These are phyloP conservation scores for Deroplatys truncata DNA, from an alignment of 2,888 invertebrate species.

Conservation along the genomic window DNA sequence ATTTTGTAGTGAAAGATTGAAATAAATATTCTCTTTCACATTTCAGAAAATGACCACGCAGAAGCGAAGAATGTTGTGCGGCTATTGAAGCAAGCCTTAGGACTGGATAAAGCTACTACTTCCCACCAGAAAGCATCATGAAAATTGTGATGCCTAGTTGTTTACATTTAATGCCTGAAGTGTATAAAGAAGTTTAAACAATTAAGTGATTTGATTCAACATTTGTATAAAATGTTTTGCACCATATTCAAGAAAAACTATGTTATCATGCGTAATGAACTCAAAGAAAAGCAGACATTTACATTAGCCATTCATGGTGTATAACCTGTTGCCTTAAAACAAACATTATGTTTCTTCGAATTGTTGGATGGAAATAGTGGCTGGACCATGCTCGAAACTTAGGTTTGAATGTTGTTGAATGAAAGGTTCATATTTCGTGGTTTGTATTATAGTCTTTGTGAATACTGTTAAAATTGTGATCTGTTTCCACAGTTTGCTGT, in stretches of 20 bases:
- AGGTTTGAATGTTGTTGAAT: background rate
- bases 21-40: no score
- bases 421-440: no score
- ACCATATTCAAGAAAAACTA: background rate
- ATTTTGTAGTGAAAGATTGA: no score
- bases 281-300: background rate
- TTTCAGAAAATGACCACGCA: conserved; percentile 61
- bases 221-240: background rate
- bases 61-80: conserved; percentile 77
- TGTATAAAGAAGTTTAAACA: background rate
- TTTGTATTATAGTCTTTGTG: background rate
- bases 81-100: conserved; percentile 73
- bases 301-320: background rate
- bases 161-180: background rate
- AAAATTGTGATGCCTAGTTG: background rate
- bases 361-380: background rate
- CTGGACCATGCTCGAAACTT: background rate
- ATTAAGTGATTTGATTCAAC: background rate
- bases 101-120: conserved; percentile 44
- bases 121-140: conserved; percentile 7
- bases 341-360: background rate
- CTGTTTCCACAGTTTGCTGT: background rate
- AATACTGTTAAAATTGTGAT: background rate
- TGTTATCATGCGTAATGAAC: background rate
- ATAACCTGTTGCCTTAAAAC: background rate